Evolutionary conservation across 1,140 invertebrate genomes (phyloP).

Genomic region (Procambarus clarkii): DNA sequence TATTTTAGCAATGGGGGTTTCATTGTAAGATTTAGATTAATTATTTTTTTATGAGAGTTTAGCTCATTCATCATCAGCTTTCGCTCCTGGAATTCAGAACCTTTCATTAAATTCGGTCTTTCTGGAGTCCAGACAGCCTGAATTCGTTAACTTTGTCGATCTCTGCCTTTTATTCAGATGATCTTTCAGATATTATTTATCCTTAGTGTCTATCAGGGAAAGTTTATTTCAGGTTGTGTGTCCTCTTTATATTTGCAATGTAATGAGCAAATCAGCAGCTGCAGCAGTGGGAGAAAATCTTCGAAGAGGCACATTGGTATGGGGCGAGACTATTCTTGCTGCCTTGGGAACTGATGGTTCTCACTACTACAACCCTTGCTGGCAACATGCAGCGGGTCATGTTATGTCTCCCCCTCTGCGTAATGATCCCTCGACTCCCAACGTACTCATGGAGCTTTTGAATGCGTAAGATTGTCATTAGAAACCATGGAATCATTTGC

Average conservation of each 20-base stretch:
- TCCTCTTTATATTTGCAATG: conserved; percentile 96
- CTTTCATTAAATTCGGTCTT: not conserved
- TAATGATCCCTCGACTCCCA: conserved; percentile 87
- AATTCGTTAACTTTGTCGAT: not conserved
- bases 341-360: conserved; percentile 80
- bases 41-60: not conserved
- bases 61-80: not conserved
- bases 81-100: not conserved
- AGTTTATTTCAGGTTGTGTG: conserved; percentile 82
- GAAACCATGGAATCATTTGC: not conserved
- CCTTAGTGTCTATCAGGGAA: conserved; percentile 14
- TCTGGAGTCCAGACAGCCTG: not conserved
- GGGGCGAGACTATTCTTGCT: conserved; percentile 88
- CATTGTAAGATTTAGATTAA: not conserved
- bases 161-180: not conserved
- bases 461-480: conserved; percentile 83
- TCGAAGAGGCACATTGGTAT: conserved; percentile 79
- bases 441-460: conserved; percentile 88
- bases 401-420: conserved; percentile 89
- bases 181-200: not conserved
- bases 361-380: conserved; percentile 79
- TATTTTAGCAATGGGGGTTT: not conserved
- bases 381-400: conserved; percentile 81
- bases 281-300: conserved; percentile 85
- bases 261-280: conserved; percentile 94